A percentile compares a stretch with the other conserved stretches of the same genome.
These are phyloP conservation scores for Rallus limicola DNA, from an alignment of 2,113 vertebrate species.

Conservation along the genomic window DNA sequence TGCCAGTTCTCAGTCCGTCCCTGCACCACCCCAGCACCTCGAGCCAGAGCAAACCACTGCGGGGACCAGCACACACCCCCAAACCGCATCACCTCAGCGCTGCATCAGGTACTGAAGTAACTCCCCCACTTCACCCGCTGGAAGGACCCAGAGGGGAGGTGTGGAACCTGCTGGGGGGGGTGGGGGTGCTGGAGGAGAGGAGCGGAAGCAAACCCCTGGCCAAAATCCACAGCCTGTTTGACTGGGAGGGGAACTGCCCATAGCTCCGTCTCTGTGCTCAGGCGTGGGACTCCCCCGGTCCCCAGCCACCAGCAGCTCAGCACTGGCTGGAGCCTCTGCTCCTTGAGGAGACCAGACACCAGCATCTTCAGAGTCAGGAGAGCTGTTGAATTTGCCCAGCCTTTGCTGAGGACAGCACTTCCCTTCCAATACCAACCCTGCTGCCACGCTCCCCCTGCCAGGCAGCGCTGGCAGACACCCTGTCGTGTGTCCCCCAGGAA, in stretches of 20 bases:
- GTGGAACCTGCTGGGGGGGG: not conserved
- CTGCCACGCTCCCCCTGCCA: not conserved
- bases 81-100: not conserved
- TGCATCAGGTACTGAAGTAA: not conserved
- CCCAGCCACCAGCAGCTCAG: not conserved
- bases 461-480: not conserved
- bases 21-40: not conserved
- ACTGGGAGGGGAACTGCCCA: fast-evolving
- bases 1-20: not conserved
- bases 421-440: not conserved
- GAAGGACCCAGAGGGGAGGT: not conserved
- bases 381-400: not conserved
- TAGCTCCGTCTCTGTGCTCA: fast-evolving
- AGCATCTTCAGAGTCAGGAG: not conserved
- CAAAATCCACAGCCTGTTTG: not conserved
- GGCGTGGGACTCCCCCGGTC: not conserved
- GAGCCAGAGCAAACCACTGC: fast-evolving
- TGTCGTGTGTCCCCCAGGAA: fast-evolving
- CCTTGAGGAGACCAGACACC: not conserved
- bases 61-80: not conserved
- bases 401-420: not conserved
- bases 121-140: not conserved
- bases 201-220: not conserved
- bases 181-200: not conserved
- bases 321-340: not conserved